Evolutionary conservation across 2,888 invertebrate genomes (phyloP).

Genomic region (Anodontia alba): DNA sequence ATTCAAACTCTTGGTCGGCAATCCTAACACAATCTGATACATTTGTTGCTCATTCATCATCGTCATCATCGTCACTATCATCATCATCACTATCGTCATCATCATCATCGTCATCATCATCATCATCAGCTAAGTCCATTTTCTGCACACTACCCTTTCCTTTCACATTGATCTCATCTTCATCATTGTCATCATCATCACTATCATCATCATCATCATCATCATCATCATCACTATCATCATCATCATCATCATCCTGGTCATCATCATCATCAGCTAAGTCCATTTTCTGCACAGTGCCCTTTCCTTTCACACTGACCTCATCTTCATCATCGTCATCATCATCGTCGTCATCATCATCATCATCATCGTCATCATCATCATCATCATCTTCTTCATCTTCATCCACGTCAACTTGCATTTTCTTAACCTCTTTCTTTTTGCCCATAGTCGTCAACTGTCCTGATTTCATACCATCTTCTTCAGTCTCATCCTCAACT

Average conservation of each 20-base stretch:
- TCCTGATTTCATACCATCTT: not conserved
- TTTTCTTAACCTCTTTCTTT: not conserved
- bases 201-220: not conserved
- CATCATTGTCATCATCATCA: not conserved
- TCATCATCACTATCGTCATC: not conserved
- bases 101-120: conserved; percentile 2
- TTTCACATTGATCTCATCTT: not conserved
- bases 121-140: not conserved
- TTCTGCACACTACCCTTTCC: not conserved
- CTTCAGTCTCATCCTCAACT: not conserved
- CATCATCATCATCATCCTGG: no score
- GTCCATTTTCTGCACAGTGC: no score
- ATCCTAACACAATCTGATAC: no score
- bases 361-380: not conserved
- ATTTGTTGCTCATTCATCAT: no score
- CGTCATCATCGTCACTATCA: no score
- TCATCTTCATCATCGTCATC: not conserved
- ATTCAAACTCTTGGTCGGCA: no score
- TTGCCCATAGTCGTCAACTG: not conserved
- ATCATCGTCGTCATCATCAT: not conserved
- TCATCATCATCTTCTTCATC: not conserved
- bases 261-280: conserved; percentile 1
- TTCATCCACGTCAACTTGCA: not conserved
- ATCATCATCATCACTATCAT: not conserved
- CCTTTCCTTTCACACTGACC: not conserved